These are phyloP conservation scores for Orycteropus afer DNA, from an alignment of 2,113 vertebrate genomes.

Conservation along the genomic window DNA sequence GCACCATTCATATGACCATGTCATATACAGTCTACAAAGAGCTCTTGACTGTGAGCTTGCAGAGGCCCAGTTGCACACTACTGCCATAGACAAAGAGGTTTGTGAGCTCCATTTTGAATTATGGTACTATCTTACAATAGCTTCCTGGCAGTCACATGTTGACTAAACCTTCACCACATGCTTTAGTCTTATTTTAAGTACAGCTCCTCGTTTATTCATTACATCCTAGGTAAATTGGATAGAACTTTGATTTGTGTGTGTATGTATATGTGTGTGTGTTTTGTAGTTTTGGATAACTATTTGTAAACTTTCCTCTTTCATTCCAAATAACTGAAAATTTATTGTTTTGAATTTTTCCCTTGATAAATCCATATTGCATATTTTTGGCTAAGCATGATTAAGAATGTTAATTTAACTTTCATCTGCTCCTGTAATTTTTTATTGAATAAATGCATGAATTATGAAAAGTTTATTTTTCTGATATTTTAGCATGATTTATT, in stretches of 20 bases:
- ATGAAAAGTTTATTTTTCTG: constrained; percentile 9
- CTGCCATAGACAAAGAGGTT: constrained; percentile 98
- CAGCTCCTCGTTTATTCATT: not conserved
- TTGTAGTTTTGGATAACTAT: constrained; percentile 38
- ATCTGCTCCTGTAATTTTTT: not conserved
- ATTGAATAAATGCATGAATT: constrained; percentile 30
- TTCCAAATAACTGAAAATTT: constrained; percentile 49
- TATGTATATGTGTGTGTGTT: not conserved
- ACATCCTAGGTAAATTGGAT: not conserved
- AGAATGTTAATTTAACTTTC: not conserved
- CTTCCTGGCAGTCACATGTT: not conserved
- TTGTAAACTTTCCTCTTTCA: not conserved
- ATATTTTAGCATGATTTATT: not conserved
- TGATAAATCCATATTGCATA: not conserved
- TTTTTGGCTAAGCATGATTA: constrained; percentile 25
- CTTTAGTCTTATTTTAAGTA: not conserved
- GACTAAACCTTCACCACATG: not conserved
- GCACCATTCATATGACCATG: constrained; percentile 98
- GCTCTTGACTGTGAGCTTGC: constrained; percentile 92
- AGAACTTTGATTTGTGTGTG: not conserved
- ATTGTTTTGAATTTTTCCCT: not conserved
- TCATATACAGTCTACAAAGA: constrained; percentile 96
- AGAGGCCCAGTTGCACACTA: constrained; percentile 94
- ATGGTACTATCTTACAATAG: not conserved
- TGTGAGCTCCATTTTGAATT: constrained; percentile 62